Evolutionary conservation across 2,888 invertebrate genomes (phyloP).

Genomic region (Acanthoscelides obtectus): DNA sequence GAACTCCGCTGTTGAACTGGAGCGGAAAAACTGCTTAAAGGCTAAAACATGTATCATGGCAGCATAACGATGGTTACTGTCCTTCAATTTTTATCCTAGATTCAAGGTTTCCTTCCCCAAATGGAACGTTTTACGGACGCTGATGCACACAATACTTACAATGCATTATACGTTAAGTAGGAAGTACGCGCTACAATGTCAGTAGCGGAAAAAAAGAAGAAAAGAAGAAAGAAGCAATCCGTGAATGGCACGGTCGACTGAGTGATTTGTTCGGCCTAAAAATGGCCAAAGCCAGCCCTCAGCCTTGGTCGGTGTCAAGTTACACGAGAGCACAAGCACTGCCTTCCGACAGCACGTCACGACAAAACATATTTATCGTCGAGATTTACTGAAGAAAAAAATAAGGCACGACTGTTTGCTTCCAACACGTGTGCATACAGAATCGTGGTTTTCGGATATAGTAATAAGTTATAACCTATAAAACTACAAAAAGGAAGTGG

Average conservation of each 20-base stretch:
- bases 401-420: not conserved
- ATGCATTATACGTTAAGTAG: slow-evolving; percentile 20
- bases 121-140: not conserved
- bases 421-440: not conserved
- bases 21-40: no score
- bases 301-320: not conserved
- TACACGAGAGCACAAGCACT: not conserved
- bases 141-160: not conserved
- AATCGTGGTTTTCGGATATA: not conserved
- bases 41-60: no score
- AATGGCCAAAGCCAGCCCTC: not conserved
- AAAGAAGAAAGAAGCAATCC: not conserved
- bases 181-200: slow-evolving; percentile 19
- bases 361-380: not conserved
- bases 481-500: no score
- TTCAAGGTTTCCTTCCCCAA: no score
- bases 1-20: no score
- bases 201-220: not conserved
- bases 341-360: not conserved
- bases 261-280: not conserved
- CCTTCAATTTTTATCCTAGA: no score
- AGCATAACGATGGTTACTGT: no score
- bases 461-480: no score
- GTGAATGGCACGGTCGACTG: not conserved
- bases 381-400: not conserved